Conservation (phyloP, 2,113 vertebrate species). For the Saguinus midas region DNA sequence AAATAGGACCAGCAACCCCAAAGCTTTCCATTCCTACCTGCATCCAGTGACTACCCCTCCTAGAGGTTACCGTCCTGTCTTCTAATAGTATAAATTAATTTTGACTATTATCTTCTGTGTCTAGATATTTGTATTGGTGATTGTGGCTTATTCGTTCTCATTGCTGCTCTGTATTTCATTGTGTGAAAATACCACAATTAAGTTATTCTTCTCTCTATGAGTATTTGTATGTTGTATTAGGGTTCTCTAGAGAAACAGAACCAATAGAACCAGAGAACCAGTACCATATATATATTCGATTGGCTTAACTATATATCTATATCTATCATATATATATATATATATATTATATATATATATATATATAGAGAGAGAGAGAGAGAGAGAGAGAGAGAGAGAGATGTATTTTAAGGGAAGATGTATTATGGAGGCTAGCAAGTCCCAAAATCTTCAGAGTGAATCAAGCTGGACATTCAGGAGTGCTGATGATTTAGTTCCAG, state of each 20-base stretch:
- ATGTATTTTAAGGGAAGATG: background rate
- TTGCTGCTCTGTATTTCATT: background rate
- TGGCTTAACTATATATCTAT: too few species aligned
- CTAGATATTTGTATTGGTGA: background rate
- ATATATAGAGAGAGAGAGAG: background rate
- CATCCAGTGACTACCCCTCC: background rate
- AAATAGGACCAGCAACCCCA: background rate
- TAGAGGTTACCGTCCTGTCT: background rate
- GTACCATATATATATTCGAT: background rate
- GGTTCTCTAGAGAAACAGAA: slow-evolving; percentile 3
- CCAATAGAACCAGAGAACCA: background rate
- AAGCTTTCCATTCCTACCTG: background rate
- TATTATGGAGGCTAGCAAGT: background rate
- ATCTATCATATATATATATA: background rate
- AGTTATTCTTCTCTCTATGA: background rate
- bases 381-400: background rate
- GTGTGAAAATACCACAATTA: background rate
- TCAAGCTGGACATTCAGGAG: background rate
- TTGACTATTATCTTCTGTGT: background rate
- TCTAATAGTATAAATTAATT: background rate
- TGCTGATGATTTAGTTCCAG: background rate
- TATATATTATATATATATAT: background rate
- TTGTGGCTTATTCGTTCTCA: background rate
- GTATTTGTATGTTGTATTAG: background rate
- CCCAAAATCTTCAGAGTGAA: background rate